Percentiles rank a stretch among this genome's conserved stretches.
Evolutionary conservation across 1,140 invertebrate genomes (phyloP).

Genomic region (Eufriesea mexicana): DNA sequence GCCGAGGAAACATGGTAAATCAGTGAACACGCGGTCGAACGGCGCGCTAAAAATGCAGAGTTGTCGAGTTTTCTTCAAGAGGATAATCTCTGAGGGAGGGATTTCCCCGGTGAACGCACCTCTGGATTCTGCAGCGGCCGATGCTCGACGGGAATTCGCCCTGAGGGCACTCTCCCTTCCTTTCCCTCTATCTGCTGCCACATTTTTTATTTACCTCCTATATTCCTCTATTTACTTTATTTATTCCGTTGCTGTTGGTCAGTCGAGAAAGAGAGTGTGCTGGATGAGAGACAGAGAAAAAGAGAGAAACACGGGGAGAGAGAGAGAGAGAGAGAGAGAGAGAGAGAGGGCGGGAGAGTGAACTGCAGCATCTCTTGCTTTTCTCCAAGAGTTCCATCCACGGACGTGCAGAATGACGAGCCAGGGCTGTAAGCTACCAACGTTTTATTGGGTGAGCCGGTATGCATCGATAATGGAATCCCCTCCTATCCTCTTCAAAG

Average conservation of each 20-base stretch:
- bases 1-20: neutral
- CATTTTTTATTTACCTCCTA: slow-evolving; percentile 57
- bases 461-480: slow-evolving; percentile 43
- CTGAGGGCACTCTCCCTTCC: slow-evolving; percentile 57
- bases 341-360: neutral
- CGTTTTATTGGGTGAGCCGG: slow-evolving; percentile 41
- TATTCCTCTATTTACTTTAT: slow-evolving; percentile 53
- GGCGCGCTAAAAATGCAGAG: slow-evolving; percentile 10
- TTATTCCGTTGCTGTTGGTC: slow-evolving; percentile 53
- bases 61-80: slow-evolving; percentile 41
- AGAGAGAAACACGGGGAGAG: no score
- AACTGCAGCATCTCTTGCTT: slow-evolving; percentile 49
- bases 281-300: neutral
- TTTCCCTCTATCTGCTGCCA: slow-evolving; percentile 39
- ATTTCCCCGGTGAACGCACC: slow-evolving; percentile 48
- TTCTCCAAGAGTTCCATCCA: slow-evolving; percentile 52
- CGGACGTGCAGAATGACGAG: slow-evolving; percentile 49
- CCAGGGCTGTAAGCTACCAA: slow-evolving; percentile 56
- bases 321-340: neutral
- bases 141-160: slow-evolving; percentile 68
- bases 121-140: slow-evolving; percentile 49
- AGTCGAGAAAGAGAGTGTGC: slow-evolving; percentile 27
- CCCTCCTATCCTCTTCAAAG: neutral
- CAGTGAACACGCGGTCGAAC: neutral
- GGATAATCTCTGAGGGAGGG: slow-evolving; percentile 49